A percentile compares a stretch with the other conserved stretches of the same genome.
phyloP scores from a whole-genome alignment of 2,888 invertebrate genomes.

The Helobdella robusta region DNA sequence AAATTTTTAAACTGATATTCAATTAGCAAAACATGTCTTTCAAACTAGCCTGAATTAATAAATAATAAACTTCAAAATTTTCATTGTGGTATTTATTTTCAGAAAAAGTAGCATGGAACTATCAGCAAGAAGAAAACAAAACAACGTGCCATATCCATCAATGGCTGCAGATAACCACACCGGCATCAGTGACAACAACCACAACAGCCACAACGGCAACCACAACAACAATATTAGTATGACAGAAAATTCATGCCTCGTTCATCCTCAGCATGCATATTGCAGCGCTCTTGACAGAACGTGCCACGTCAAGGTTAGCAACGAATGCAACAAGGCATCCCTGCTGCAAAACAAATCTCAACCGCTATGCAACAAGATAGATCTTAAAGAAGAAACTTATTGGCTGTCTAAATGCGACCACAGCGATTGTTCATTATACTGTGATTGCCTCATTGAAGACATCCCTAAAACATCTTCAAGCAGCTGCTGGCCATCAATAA shows the following conservation, averaged over 20 bases:
- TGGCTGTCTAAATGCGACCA: conserved; percentile 10
- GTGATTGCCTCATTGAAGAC: conserved; percentile 1
- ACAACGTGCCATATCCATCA: background rate
- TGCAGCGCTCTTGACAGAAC: background rate
- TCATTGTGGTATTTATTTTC: no score
- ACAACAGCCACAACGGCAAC: background rate
- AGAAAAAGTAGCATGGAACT: no score
- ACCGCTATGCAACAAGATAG: background rate
- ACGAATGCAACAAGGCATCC: background rate
- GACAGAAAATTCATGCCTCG: conserved; percentile 17
- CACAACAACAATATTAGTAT: conserved; percentile 13
- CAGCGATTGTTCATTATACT: conserved; percentile 8
- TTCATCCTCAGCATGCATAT: conserved; percentile 16
- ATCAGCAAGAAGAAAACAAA: background rate
- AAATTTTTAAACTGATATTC: no score
- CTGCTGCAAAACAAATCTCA: background rate
- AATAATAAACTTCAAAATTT: no score
- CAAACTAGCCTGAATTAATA: no score
- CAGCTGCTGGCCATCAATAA: conserved; percentile 16
- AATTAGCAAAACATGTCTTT: no score
- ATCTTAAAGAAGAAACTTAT: background rate
- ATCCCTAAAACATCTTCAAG: background rate
- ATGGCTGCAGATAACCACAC: no score
- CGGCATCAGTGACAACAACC: no score
- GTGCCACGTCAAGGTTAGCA: background rate